phyloP scores from a whole-genome alignment of 2,113 vertebrate genomes.

The Herpetotheres cachinnans region DNA sequence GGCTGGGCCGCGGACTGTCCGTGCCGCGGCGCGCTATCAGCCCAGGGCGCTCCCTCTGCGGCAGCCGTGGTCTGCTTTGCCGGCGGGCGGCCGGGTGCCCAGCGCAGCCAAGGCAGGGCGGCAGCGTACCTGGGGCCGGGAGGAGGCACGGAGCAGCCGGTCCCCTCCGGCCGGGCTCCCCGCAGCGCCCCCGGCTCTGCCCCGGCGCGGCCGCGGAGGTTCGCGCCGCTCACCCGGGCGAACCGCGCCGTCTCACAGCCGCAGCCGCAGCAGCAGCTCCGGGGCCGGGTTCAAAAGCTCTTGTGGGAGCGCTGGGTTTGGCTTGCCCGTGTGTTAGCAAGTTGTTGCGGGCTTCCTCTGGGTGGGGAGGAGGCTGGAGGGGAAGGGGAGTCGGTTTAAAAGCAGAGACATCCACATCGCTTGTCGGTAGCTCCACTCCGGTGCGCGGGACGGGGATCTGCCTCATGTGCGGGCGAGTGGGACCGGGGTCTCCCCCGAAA shows the following conservation, averaged over 20 bases:
- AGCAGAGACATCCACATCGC: background rate
- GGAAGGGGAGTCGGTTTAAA: background rate
- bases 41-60: too few relatives aligned
- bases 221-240: background rate
- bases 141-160: background rate
- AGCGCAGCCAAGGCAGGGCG: background rate
- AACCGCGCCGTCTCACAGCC: background rate
- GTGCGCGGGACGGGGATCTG: background rate
- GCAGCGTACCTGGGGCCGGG: background rate
- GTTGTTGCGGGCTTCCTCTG: background rate
- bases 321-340: background rate
- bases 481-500: background rate
- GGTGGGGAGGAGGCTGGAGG: background rate
- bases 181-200: background rate
- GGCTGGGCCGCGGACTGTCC: background rate
- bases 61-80: too few relatives aligned
- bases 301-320: background rate
- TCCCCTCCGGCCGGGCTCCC: background rate
- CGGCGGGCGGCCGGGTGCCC: background rate
- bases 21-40: rapidly evolving
- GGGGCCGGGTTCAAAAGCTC: background rate
- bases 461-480: rapidly evolving
- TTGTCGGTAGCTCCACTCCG: background rate
- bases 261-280: background rate
- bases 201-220: background rate